Conservation (phyloP, 2,888 invertebrate genomes). For the Globia sparganii region DNA sequence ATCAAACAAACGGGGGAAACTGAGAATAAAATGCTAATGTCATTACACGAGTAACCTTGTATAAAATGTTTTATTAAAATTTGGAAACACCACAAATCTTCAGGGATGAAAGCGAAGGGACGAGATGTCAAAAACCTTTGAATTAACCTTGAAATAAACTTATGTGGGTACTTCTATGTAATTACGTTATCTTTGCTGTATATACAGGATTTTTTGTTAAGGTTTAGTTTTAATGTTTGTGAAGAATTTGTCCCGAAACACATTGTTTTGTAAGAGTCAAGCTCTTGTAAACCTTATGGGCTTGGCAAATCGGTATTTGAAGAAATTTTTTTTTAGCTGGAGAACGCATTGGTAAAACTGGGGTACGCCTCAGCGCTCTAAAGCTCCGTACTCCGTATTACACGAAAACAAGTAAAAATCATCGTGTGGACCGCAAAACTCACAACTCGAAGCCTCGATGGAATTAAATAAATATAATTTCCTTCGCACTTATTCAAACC, state of each 20-base stretch:
- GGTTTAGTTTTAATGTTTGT: not conserved
- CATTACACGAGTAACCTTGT: constrained; percentile 5
- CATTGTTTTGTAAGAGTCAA: not conserved
- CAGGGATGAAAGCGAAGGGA: constrained; percentile 12
- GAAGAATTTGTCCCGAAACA: not conserved
- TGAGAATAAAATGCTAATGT: constrained; percentile 50
- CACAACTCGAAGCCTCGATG: not conserved
- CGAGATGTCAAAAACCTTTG: constrained; percentile 50
- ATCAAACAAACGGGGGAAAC: constrained; percentile 8
- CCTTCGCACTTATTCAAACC: not conserved
- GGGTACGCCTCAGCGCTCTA: not conserved
- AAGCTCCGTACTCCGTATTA: not conserved
- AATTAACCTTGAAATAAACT: constrained; percentile 37
- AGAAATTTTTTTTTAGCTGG: not conserved
- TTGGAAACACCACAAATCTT: constrained; percentile 47
- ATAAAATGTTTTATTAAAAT: constrained; percentile 55
- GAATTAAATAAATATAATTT: not conserved
- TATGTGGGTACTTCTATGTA: constrained; percentile 11
- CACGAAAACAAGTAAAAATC: no score
- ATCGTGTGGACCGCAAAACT: not conserved
- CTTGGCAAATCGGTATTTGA: not conserved
- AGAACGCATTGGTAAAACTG: no score
- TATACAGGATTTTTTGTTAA: not conserved
- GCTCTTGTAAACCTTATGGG: no score
- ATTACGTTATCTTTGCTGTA: not conserved